These are phyloP conservation scores for Drosophila paramelanica DNA, from an alignment of 2,888 invertebrate species.

Conservation along the genomic window DNA sequence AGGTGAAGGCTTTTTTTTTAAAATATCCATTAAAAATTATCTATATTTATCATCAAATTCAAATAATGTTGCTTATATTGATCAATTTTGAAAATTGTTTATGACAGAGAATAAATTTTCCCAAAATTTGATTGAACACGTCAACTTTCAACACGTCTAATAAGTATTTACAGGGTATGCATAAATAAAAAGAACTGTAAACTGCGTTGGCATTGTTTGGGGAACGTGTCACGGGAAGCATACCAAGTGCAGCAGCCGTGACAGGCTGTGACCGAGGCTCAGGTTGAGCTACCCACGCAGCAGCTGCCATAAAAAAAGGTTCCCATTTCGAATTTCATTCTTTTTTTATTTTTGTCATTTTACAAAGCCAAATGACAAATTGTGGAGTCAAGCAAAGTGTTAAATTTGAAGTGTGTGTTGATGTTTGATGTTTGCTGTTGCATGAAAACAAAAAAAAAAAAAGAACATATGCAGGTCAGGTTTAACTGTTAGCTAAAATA, in stretches of 20 bases:
- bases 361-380: constrained; percentile 37
- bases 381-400: constrained; percentile 26
- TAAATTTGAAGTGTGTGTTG: constrained; percentile 13
- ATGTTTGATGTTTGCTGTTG: constrained; percentile 21
- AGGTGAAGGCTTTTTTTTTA: too few relatives aligned
- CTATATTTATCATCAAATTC: too few relatives aligned
- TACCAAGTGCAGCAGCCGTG: constrained; percentile 58
- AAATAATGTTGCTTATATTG: too few relatives aligned
- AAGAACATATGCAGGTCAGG: constrained; percentile 63
- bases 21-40: too few relatives aligned
- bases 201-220: constrained; percentile 1
- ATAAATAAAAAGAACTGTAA: not conserved
- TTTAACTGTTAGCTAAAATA: constrained; percentile 32
- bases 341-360: too few relatives aligned
- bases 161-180: constrained; percentile 11
- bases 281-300: constrained; percentile 14
- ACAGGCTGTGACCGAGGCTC: constrained; percentile 29
- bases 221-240: constrained; percentile 43
- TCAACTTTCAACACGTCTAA: not conserved
- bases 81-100: too few relatives aligned
- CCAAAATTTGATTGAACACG: too few relatives aligned
- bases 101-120: too few relatives aligned
- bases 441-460: constrained; percentile 47
- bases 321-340: not conserved
- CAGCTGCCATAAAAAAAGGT: constrained; percentile 48